phyloP scores from a whole-genome alignment of 2,888 invertebrate genomes.

The Tipula helvola region DNA sequence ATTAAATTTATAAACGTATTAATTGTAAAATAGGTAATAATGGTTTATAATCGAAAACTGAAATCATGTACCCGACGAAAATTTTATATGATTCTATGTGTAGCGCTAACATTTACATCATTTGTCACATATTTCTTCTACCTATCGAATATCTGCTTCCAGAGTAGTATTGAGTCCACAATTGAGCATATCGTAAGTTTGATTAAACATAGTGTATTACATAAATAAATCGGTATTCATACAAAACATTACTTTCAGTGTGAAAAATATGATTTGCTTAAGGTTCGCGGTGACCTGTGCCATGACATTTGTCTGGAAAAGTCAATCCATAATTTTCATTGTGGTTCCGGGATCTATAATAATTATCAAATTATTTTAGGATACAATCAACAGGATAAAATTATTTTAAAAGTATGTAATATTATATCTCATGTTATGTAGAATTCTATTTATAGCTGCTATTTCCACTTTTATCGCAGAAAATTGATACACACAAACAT shows the following conservation, averaged over 20 bases:
- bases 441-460: too few relatives aligned
- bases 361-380: neutral
- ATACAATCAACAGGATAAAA: neutral
- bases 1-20: neutral
- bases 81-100: neutral
- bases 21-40: neutral
- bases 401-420: neutral
- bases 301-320: slow-evolving; percentile 8
- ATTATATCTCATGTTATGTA: neutral
- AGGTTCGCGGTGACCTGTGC: neutral
- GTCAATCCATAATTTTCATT: neutral
- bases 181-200: neutral
- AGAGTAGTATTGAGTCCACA: neutral
- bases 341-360: neutral
- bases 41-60: neutral
- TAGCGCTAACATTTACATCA: neutral
- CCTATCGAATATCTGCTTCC: neutral
- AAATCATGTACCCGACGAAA: neutral
- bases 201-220: neutral
- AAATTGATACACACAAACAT: neutral
- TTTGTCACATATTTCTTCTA: neutral
- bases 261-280: neutral
- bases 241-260: neutral
- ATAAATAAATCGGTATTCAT: neutral
- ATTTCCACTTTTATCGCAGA: neutral